phyloP scores from a whole-genome alignment of 2,888 invertebrate species.

The Zaprionus obscuricornis region DNA sequence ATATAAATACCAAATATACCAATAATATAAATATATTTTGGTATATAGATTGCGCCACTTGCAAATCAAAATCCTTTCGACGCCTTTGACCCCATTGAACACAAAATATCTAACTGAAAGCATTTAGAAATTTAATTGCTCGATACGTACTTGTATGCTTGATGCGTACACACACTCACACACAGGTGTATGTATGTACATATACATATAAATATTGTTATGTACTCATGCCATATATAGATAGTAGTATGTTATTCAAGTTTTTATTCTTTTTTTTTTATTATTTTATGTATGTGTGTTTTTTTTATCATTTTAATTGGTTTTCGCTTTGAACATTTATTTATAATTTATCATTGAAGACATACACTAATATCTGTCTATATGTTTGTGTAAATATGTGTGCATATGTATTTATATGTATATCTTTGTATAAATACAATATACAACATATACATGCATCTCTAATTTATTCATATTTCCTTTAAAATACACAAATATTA shows the following conservation, averaged over 20 bases:
- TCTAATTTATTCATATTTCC: no score
- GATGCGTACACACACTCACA: background rate
- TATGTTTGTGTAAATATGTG: background rate
- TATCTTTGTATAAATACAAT: constrained; percentile 8
- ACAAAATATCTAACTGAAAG: constrained; percentile 24
- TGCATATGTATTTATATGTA: background rate
- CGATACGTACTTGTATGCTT: constrained; percentile 25
- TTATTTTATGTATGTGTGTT: constrained; percentile 24
- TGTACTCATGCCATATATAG: constrained; percentile 25
- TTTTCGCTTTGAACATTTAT: constrained; percentile 63
- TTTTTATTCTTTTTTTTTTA: constrained; percentile 22
- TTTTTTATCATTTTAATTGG: constrained; percentile 61
- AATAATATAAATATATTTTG: constrained; percentile 22
- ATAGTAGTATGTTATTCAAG: constrained; percentile 16
- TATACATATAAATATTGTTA: constrained; percentile 9
- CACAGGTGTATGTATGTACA: constrained; percentile 1
- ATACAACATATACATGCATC: constrained; percentile 5
- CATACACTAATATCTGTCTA: constrained; percentile 39
- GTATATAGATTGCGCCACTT: constrained; percentile 41
- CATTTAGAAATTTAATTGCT: constrained; percentile 51
- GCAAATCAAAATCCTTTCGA: constrained; percentile 34
- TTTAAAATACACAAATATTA: no score
- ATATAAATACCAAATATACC: constrained; percentile 26
- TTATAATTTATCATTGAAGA: constrained; percentile 61
- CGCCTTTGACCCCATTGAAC: background rate